phyloP scores from a whole-genome alignment of 2,113 vertebrate species.

The Petaurus breviceps region DNA sequence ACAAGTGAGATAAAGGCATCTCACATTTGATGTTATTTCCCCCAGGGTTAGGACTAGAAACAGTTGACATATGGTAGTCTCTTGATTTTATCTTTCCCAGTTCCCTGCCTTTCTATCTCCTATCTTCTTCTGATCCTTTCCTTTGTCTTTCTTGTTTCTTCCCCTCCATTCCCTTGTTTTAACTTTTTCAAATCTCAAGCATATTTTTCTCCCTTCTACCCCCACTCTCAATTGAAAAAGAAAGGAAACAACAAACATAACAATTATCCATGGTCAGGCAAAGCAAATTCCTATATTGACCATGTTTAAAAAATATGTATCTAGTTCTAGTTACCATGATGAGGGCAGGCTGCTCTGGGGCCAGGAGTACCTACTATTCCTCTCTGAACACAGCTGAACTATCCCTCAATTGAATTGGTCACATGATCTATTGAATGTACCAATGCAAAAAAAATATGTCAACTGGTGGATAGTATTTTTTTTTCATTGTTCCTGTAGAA shows the following conservation, averaged over 20 bases:
- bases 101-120: conserved; percentile 15
- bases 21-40: neutral
- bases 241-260: neutral
- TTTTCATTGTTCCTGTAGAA: too few species aligned
- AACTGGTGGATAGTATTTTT: too few species aligned
- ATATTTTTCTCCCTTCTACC: neutral
- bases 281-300: neutral
- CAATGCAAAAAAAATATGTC: too few species aligned
- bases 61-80: neutral
- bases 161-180: neutral
- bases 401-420: neutral
- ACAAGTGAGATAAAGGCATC: neutral
- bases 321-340: neutral
- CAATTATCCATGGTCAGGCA: neutral
- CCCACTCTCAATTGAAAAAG: neutral
- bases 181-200: neutral
- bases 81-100: neutral
- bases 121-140: conserved; percentile 30
- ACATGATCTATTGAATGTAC: neutral
- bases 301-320: neutral
- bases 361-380: neutral
- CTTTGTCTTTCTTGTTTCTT: neutral
- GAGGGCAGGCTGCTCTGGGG: neutral
- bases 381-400: neutral
- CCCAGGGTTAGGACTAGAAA: neutral